A percentile compares a stretch with the other conserved stretches of the same genome.
Conservation (phyloP, 2,797 vertebrate genomes). For the Coendou prehensilis region DNA sequence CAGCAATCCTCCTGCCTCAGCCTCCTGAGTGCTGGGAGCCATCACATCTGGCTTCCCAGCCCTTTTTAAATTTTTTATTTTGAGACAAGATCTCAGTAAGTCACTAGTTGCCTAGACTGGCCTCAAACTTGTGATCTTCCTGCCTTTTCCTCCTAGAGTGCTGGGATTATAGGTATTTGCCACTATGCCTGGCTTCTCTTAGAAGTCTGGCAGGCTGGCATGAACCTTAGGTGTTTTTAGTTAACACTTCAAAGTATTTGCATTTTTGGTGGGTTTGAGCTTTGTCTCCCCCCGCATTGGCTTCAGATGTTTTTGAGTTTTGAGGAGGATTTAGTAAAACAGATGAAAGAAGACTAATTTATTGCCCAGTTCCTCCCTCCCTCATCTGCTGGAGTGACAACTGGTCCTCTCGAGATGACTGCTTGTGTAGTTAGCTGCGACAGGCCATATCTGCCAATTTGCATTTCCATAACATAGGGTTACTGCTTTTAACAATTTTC, state of each 20-base stretch:
- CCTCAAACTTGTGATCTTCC: background rate
- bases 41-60: background rate
- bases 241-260: background rate
- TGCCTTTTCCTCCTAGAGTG: background rate
- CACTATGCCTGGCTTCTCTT: background rate
- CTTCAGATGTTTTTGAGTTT: constrained; percentile 25
- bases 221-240: background rate
- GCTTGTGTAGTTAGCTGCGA: background rate
- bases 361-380: background rate
- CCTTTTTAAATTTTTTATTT: background rate
- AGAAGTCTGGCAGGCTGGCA: background rate
- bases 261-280: background rate
- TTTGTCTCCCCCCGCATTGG: background rate
- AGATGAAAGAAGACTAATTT: constrained; percentile 20
- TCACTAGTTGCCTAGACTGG: background rate
- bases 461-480: background rate
- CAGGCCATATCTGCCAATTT: background rate
- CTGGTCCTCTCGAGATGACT: background rate
- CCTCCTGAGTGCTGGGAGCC: background rate
- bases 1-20: background rate
- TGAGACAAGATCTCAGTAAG: background rate
- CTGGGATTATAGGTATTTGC: background rate
- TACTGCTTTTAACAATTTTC: constrained; percentile 2
- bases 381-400: background rate
- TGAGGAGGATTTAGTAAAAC: constrained; percentile 15